Evolutionary conservation across 2,888 invertebrate genomes (phyloP), one percentile per base, ranked within the genome.

Genomic region (Meliscaeva auricollis): DNA sequence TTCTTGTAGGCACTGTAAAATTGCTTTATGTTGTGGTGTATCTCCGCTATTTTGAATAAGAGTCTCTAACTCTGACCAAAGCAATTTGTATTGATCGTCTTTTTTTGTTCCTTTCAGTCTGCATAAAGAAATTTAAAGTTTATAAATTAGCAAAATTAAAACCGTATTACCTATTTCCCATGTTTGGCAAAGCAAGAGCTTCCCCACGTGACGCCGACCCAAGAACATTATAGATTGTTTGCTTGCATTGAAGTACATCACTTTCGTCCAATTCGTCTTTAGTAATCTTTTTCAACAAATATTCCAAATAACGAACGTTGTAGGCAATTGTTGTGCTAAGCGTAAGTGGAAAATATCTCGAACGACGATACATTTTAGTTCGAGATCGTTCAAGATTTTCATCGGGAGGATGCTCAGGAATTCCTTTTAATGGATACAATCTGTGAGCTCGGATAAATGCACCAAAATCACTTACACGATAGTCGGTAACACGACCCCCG

Each of bases 401-500:
- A 74, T 90, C 89, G 0, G 89, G 89, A 54, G 88, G 89, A 52
- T 88, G 87, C 22, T 88, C 89, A 1, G 90, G 75, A 46, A 88
- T 89, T 0, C 94, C 93, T 88, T 95, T 95, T 0, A 95, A 90
- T 0, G 98, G 98, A 4, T 95, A 94, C 85, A 99, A 90, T 70
- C 95, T 94, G 90, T 97, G 97, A 88, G 96, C 95, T 90, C 97
- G 96, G 94, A 98, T 97, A 44, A 98, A 93, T 7, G 95, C 94
- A 0, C 97, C 97, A 91, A 98, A 97, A 92, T 98, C 98, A 91
- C 96, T 93, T 87, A 95, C 94, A 78, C 95, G 90, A 90, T 99
- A 99, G 91, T 99, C 99, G 0, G 98, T 97, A 50, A 99, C 97
- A 50, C 98, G 93, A 0, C 98, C 99, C 0, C 99, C 99, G 44